Evolutionary conservation across 2,888 invertebrate genomes (phyloP).

Genomic region (Spilosoma lubricipeda): DNA sequence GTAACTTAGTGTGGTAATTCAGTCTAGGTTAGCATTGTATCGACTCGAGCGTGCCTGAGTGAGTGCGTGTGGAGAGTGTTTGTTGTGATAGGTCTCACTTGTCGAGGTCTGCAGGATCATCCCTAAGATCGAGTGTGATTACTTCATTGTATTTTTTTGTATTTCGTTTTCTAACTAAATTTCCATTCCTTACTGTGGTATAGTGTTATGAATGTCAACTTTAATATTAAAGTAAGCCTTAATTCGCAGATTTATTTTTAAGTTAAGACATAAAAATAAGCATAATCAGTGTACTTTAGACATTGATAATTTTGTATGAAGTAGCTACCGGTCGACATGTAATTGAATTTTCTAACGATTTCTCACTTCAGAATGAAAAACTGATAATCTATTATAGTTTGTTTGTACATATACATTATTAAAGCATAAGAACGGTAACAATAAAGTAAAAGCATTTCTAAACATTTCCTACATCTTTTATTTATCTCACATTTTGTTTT

Average conservation of each 20-base stretch:
- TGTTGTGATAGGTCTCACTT: slow-evolving; percentile 65
- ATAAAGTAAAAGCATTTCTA: slow-evolving; percentile 85
- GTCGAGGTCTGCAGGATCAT: slow-evolving; percentile 62
- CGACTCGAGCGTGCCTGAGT: slow-evolving; percentile 63
- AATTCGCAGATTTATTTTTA: slow-evolving; percentile 79
- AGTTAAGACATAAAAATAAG: slow-evolving; percentile 81
- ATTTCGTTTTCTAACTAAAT: slow-evolving; percentile 72
- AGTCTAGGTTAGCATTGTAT: slow-evolving; percentile 80
- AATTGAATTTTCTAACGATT: slow-evolving; percentile 79
- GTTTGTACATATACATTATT: slow-evolving; percentile 86
- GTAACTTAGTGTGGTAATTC: slow-evolving; percentile 76
- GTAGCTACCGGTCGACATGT: slow-evolving; percentile 69
- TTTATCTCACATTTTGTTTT: background rate
- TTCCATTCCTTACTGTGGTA: slow-evolving; percentile 85
- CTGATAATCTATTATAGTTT: slow-evolving; percentile 84
- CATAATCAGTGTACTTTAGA: slow-evolving; percentile 80
- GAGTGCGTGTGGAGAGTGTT: slow-evolving; percentile 62
- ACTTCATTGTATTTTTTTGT: slow-evolving; percentile 65
- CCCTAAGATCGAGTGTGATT: slow-evolving; percentile 71
- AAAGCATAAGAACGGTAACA: slow-evolving; percentile 84
- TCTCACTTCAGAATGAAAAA: slow-evolving; percentile 81
- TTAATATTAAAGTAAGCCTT: slow-evolving; percentile 73
- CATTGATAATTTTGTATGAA: slow-evolving; percentile 73
- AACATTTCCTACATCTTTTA: slow-evolving; percentile 60
- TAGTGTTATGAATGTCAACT: slow-evolving; percentile 81